Conservation (phyloP, 2,797 vertebrate genomes). For the Arctocebus calabarensis region DNA sequence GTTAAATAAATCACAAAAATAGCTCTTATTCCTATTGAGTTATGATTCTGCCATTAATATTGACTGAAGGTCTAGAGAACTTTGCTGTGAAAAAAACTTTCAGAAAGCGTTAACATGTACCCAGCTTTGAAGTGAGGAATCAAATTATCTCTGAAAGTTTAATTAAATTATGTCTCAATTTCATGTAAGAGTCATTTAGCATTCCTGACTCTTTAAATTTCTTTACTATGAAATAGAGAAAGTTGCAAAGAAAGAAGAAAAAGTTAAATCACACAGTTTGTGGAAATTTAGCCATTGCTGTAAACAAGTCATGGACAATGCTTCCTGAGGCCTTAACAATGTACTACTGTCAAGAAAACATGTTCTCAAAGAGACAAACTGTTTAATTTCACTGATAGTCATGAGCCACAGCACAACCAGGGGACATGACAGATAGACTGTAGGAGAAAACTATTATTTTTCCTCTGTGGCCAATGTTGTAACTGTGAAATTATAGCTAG, state of each 20-base stretch:
- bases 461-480: slow-evolving; percentile 45
- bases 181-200: background rate
- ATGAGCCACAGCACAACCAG: slow-evolving; percentile 31
- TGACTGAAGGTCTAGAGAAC: background rate
- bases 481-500: slow-evolving; percentile 68
- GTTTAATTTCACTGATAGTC: slow-evolving; percentile 44
- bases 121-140: slow-evolving; percentile 30
- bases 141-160: background rate
- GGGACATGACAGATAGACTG: slow-evolving; percentile 52
- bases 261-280: slow-evolving; percentile 21
- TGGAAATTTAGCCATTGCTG: slow-evolving; percentile 14
- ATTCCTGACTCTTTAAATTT: slow-evolving; percentile 32
- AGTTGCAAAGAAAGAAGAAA: background rate
- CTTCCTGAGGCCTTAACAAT: slow-evolving; percentile 60
- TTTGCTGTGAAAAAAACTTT: background rate
- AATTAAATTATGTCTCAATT: slow-evolving; percentile 14
- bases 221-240: slow-evolving; percentile 15
- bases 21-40: background rate
- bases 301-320: slow-evolving; percentile 66
- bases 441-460: slow-evolving; percentile 71
- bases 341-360: slow-evolving; percentile 54
- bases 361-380: background rate
- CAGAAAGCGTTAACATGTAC: background rate
- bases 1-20: slow-evolving; percentile 44
- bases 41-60: background rate